Evolutionary conservation across 1,140 invertebrate genomes (phyloP).

Genomic region (Alviniconcha marisindica): DNA sequence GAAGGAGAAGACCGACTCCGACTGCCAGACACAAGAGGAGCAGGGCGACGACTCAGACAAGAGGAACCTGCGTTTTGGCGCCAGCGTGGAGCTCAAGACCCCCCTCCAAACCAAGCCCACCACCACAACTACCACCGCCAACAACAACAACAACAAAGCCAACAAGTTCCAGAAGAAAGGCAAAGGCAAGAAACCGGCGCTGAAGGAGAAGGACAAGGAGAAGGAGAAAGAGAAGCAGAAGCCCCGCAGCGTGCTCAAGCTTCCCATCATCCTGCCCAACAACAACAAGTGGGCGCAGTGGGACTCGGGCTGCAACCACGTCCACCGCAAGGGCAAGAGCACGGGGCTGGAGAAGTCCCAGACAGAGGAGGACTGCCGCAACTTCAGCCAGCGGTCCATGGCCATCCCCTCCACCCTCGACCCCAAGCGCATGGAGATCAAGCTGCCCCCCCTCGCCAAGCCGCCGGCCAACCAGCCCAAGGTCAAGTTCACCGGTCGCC

Average conservation of each 20-base stretch:
- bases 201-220: too few species aligned
- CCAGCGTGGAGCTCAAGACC: slow-evolving; percentile 11
- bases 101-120: background rate
- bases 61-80: slow-evolving; percentile 12
- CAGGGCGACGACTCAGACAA: background rate
- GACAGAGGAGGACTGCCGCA: background rate
- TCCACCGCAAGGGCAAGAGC: slow-evolving; percentile 17
- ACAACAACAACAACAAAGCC: background rate
- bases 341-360: background rate
- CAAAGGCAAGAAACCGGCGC: background rate
- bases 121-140: too few species aligned
- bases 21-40: background rate
- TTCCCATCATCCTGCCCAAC: background rate
- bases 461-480: background rate
- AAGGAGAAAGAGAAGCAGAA: background rate
- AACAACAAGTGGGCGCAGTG: background rate
- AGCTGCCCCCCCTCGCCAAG: background rate
- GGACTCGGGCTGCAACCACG: slow-evolving; percentile 21
- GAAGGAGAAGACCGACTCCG: background rate
- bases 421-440: slow-evolving; percentile 10
- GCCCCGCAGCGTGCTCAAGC: too few species aligned
- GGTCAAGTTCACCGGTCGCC: slow-evolving; percentile 9
- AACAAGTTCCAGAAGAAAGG: background rate
- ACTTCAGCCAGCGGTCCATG: background rate
- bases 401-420: background rate